Percentiles rank a stretch among this genome's conserved stretches.
Evolutionary conservation across 2,888 invertebrate species (phyloP).

Genomic region (Drosophila borborema): DNA sequence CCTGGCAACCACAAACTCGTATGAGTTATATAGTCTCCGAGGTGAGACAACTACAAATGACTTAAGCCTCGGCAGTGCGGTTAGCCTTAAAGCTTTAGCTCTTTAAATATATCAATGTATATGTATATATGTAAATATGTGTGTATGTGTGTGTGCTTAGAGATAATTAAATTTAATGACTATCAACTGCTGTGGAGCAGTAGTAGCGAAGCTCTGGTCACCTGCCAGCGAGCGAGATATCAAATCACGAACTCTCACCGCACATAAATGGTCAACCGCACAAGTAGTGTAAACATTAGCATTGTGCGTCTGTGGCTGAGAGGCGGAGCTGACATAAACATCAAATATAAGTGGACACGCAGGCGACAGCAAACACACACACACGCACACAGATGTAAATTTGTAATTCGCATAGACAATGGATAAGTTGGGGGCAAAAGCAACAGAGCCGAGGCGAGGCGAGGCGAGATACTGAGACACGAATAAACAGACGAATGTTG

Average conservation of each 20-base stretch:
- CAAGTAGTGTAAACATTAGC: constrained; percentile 61
- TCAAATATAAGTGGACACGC: constrained; percentile 77
- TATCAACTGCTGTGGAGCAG: constrained; percentile 23
- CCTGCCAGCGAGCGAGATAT: constrained; percentile 32
- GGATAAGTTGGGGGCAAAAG: constrained; percentile 55
- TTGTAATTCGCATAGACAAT: constrained; percentile 26
- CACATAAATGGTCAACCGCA: constrained; percentile 68
- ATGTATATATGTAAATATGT: neutral
- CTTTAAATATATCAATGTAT: neutral
- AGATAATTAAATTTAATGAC: constrained; percentile 69
- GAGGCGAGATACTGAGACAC: constrained; percentile 34
- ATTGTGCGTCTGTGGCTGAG: constrained; percentile 40
- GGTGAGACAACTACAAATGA: constrained; percentile 62
- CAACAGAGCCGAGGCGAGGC: constrained; percentile 56
- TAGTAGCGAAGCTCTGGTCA: neutral
- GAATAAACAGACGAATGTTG: constrained; percentile 29
- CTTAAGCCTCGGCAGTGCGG: constrained; percentile 25
- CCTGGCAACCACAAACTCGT: constrained; percentile 27
- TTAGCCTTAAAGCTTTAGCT: constrained; percentile 24
- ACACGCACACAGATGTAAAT: constrained; percentile 49
- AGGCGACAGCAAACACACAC: constrained; percentile 35
- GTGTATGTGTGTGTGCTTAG: neutral
- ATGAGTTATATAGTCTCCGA: constrained; percentile 35
- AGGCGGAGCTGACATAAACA: constrained; percentile 70
- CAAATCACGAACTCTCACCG: constrained; percentile 66